phyloP scores from a whole-genome alignment of 2,888 invertebrate genomes.

The Ceraclea dissimilis region DNA sequence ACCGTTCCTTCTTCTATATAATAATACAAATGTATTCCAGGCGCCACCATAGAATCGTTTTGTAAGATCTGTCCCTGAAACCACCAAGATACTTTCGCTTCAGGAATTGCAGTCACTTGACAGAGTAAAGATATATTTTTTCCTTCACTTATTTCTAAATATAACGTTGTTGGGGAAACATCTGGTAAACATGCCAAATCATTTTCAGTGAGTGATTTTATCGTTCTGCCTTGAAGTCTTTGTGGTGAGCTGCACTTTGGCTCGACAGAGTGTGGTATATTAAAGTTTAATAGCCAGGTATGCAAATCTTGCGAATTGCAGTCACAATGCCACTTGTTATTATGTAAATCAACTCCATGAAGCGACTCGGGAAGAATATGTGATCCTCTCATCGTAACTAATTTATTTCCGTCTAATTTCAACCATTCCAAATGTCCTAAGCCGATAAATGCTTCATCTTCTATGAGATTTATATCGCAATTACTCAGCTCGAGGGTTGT shows the following conservation, averaged over 20 bases:
- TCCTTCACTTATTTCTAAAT: slow-evolving; percentile 70
- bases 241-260: slow-evolving; percentile 68
- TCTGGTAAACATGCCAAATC: slow-evolving; percentile 79
- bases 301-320: slow-evolving; percentile 72
- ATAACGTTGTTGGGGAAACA: slow-evolving; percentile 66
- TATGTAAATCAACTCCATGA: slow-evolving; percentile 73
- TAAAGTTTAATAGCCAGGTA: slow-evolving; percentile 68
- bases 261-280: slow-evolving; percentile 70
- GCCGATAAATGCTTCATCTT: slow-evolving; percentile 73
- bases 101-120: slow-evolving; percentile 72
- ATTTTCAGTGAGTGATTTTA: slow-evolving; percentile 57
- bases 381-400: slow-evolving; percentile 62
- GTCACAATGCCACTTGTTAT: slow-evolving; percentile 86
- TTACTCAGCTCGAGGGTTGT: slow-evolving; percentile 74
- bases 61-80: slow-evolving; percentile 75
- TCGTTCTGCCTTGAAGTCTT: slow-evolving; percentile 57
- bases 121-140: slow-evolving; percentile 76
- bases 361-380: slow-evolving; percentile 68
- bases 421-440: slow-evolving; percentile 78
- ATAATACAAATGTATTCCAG: slow-evolving; percentile 61
- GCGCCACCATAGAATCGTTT: slow-evolving; percentile 63
- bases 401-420: slow-evolving; percentile 72
- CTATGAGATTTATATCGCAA: slow-evolving; percentile 70
- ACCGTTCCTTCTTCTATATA: slow-evolving; percentile 64
- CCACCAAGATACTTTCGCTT: slow-evolving; percentile 75